Percentiles rank a stretch among this genome's conserved stretches.
phyloP scores from a whole-genome alignment of 37 sponge, comb jelly and placozoan species.

The Diacarnus erythraeanus region DNA sequence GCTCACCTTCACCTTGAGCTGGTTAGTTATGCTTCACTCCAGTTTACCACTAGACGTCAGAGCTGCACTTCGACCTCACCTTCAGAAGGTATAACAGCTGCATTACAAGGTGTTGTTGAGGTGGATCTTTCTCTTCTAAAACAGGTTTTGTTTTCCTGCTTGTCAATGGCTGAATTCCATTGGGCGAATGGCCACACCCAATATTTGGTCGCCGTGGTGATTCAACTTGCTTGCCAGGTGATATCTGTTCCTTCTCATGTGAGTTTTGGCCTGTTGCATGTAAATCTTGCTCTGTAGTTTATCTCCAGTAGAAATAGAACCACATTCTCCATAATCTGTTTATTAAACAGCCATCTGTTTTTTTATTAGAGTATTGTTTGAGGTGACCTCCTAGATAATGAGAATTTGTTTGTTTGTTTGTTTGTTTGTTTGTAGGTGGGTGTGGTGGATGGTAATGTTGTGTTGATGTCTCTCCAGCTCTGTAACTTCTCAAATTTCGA shows the following conservation, averaged over 20 bases:
- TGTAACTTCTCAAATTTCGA: neutral
- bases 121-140: no score
- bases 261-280: no score
- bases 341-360: no score
- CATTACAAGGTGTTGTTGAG: neutral
- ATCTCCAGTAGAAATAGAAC: no score
- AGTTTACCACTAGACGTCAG: constrained; percentile 17
- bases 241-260: constrained; percentile 29
- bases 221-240: neutral
- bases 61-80: constrained; percentile 3
- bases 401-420: neutral
- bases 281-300: neutral
- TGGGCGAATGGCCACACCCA: neutral
- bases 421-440: neutral
- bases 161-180: neutral
- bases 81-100: constrained; percentile 12
- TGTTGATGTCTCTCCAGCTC: neutral
- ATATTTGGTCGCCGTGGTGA: constrained; percentile 9
- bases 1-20: constrained; percentile 9
- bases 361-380: no score
- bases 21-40: constrained; percentile 24
- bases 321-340: no score
- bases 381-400: no score
- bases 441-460: neutral
- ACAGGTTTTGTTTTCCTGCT: constrained; percentile 13